Base-by-base conservation (phyloP, 2,113 vertebrate genomes). In the Trinectes maculatus region DNA sequence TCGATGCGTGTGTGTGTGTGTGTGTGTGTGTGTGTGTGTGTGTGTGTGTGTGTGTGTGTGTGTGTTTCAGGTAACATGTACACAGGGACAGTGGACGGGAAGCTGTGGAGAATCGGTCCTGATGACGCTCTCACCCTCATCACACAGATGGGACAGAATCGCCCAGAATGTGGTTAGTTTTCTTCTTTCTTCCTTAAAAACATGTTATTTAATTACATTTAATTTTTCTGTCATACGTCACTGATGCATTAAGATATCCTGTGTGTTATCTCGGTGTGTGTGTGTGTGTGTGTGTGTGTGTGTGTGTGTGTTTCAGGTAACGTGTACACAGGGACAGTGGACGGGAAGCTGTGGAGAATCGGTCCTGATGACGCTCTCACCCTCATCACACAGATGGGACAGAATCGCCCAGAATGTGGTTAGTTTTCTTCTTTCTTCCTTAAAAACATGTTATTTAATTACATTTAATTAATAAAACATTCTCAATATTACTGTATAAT, bases 311-410 rank as follows among this genome's bases (percentile, higher is more conserved):
- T 59, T 25, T 13, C 62, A 94, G 91, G 90, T 55, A 92, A 91
- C 11, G 62, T 92, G 40, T 94, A 89, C 76, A 93, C 91, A 0
- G 92, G 92, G 0, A 92, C 92, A 0, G 91, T 92, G 59, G 90
- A 93, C 51, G 92, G 91, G 63, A 93, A 92, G 24, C 82, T 93
- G 57, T 93, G 92, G 91, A 79, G 84, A 46, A 90, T 92, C 63
- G 67, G 69, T 10, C 80, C 87, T 6, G 84, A 89, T 5, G 89
- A 92, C 71, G 83, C 80, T 16, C 85, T 94, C 13, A 75, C 65
- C 16, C 77, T 93, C 69, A 57, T 93, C 78, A 87, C 92, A 44
- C 90, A 92, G 1, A 92, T 92, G 89, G 92, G 91, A 24, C 86
- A 86, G 71, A 78, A 91, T 59, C 26, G 90, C 18, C 80, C 87